Percentiles rank a stretch among this genome's conserved stretches.
Conservation (phyloP, 2,888 invertebrate species). For the Pachydiplax longipennis region DNA sequence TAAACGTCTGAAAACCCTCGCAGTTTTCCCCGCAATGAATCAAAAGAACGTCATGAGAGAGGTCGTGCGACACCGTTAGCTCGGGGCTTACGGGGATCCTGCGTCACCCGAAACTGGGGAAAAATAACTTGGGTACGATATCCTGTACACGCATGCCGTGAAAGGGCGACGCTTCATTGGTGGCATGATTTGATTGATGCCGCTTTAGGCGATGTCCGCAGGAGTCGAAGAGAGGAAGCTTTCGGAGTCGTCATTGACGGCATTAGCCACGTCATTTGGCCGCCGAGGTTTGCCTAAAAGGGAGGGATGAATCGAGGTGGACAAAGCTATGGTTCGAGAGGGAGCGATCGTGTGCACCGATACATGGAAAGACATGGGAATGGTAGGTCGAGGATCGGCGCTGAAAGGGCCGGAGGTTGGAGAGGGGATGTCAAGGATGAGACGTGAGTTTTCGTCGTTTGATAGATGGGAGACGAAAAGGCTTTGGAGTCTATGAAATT, state of each 20-base stretch:
- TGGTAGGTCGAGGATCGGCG: too few relatives aligned
- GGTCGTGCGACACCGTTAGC: not conserved
- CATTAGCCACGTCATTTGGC: slow-evolving; percentile 22
- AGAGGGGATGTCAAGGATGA: too few relatives aligned
- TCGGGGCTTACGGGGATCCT: not conserved
- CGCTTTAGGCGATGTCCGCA: not conserved
- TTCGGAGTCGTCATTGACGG: slow-evolving; percentile 3
- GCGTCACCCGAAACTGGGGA: not conserved
- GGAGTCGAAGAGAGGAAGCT: not conserved
- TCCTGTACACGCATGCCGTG: not conserved
- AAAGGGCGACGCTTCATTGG: not conserved
- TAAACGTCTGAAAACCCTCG: not conserved
- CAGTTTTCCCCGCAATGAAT: not conserved
- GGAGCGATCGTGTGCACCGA: too few relatives aligned
- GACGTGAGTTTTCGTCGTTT: too few relatives aligned
- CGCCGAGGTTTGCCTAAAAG: not conserved
- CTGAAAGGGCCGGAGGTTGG: too few relatives aligned
- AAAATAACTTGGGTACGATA: not conserved
- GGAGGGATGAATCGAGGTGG: not conserved
- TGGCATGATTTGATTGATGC: slow-evolving; percentile 18
- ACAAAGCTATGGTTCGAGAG: too few relatives aligned
- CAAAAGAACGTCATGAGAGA: not conserved
- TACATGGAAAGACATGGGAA: too few relatives aligned
- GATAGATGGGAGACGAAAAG: not conserved
- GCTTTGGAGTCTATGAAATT: not conserved